These are phyloP conservation scores for Scaeva pyrastri DNA, from an alignment of 2,888 invertebrate genomes.

Conservation along the genomic window DNA sequence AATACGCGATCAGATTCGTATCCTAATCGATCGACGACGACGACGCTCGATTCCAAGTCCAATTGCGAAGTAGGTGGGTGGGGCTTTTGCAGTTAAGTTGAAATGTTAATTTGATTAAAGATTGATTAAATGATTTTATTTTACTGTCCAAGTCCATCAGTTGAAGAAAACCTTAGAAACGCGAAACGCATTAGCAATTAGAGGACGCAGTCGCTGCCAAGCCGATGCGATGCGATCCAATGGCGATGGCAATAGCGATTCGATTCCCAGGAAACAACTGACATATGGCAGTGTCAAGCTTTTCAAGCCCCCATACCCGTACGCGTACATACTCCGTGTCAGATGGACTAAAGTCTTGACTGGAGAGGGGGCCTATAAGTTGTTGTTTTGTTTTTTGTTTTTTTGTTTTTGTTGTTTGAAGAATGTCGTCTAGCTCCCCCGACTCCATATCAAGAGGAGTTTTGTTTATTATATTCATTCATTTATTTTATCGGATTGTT, in stretches of 20 bases:
- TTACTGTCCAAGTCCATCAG: constrained; percentile 39
- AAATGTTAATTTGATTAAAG: constrained; percentile 70
- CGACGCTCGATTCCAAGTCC: constrained; percentile 41
- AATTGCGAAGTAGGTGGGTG: constrained; percentile 69
- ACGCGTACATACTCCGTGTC: background rate
- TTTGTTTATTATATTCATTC: constrained; percentile 54
- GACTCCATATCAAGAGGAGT: background rate
- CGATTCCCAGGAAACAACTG: constrained; percentile 71
- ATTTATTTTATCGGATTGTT: constrained; percentile 72
- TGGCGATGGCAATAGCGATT: constrained; percentile 35
- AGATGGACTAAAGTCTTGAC: no score
- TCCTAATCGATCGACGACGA: constrained; percentile 58
- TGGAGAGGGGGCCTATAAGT: background rate
- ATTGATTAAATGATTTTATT: constrained; percentile 75
- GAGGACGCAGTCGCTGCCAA: constrained; percentile 5
- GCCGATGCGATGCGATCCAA: background rate
- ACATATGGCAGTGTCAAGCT: constrained; percentile 72
- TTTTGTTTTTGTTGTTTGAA: constrained; percentile 20
- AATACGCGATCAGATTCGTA: constrained; percentile 67
- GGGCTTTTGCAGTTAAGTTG: constrained; percentile 68
- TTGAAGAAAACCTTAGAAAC: constrained; percentile 57
- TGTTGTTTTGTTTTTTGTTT: background rate
- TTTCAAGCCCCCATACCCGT: constrained; percentile 15
- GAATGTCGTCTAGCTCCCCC: constrained; percentile 65
- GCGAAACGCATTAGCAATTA: constrained; percentile 60